Evolutionary conservation across 2,113 vertebrate genomes (phyloP).

Genomic region (Albula goreensis): DNA sequence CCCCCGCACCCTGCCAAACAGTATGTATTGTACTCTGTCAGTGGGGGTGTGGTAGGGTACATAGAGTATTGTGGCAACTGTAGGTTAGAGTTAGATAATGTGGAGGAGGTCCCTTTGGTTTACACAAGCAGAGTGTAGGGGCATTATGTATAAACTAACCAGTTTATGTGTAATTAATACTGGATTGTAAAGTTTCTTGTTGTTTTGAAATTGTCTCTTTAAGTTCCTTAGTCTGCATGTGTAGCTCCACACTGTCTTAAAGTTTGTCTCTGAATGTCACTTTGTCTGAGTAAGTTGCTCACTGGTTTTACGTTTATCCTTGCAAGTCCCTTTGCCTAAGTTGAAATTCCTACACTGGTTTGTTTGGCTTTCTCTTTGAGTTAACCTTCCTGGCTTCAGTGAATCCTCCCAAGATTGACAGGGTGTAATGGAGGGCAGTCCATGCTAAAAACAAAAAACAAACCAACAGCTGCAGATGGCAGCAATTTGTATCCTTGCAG

Average conservation of each 20-base stretch:
- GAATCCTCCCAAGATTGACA: constrained; percentile 4
- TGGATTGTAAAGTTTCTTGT: neutral
- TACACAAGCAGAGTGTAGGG: no score
- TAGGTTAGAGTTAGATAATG: no score
- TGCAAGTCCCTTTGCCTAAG: neutral
- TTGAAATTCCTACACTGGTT: neutral
- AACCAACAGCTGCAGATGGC: neutral
- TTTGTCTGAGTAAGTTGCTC: neutral
- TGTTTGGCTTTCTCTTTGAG: neutral
- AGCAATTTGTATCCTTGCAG: neutral
- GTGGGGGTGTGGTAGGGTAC: no score
- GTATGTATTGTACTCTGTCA: no score
- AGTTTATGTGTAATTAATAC: no score
- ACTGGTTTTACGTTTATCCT: neutral
- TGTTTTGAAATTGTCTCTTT: neutral
- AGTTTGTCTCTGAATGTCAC: neutral
- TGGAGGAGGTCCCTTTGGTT: no score
- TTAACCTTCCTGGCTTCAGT: constrained; percentile 7
- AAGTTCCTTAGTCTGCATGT: neutral
- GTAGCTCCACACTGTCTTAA: neutral
- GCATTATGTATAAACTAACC: no score
- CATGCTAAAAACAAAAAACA: constrained; percentile 1
- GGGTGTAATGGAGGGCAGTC: constrained; percentile 4
- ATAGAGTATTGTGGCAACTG: no score
- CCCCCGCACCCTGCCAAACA: no score